Conservation (phyloP, 2,888 invertebrate genomes). For the Tenthredo scrophulariae region DNA sequence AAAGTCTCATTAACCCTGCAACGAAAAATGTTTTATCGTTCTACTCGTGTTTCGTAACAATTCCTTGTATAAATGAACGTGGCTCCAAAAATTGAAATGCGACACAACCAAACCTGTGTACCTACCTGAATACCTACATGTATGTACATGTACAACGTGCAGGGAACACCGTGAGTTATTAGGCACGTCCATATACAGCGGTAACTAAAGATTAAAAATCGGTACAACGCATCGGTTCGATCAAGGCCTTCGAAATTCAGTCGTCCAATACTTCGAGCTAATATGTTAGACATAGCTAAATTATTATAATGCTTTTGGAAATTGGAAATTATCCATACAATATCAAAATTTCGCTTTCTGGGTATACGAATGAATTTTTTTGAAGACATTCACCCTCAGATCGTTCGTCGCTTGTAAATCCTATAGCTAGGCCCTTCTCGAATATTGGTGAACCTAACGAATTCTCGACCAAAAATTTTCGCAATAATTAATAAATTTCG, state of each 20-base stretch:
- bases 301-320: background rate
- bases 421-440: too few species aligned
- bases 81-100: background rate
- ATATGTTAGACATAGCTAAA: background rate
- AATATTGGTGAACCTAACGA: too few species aligned
- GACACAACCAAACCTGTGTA: background rate
- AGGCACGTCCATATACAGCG: background rate
- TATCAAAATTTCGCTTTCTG: too few species aligned
- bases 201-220: slow-evolving; percentile 18
- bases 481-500: background rate
- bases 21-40: background rate
- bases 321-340: too few species aligned
- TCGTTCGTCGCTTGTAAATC: too few species aligned
- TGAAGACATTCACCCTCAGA: too few species aligned
- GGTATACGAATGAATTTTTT: too few species aligned
- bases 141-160: background rate
- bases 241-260: background rate
- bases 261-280: background rate
- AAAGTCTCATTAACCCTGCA: background rate
- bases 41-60: background rate
- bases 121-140: background rate
- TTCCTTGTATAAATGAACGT: background rate
- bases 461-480: too few species aligned
- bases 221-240: slow-evolving; percentile 1
- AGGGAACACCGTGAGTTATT: background rate